Percentiles rank a stretch among this genome's conserved stretches.
phyloP scores from a whole-genome alignment of 2,888 invertebrate species.

The Hofmannophila pseudospretella region DNA sequence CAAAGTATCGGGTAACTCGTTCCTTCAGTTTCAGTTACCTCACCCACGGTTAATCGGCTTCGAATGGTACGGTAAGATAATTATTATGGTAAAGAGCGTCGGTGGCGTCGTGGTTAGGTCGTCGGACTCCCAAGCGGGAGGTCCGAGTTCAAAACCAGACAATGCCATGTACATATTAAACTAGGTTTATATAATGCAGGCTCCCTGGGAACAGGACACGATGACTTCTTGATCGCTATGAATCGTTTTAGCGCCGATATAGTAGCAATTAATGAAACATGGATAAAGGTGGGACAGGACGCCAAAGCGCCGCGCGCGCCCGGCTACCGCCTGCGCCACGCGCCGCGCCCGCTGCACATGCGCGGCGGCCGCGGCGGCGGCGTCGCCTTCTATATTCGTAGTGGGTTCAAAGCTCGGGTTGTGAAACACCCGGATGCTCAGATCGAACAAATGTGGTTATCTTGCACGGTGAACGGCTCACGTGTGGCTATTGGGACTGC shows the following conservation, averaged over 20 bases:
- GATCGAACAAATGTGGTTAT: not conserved
- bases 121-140: too few relatives aligned
- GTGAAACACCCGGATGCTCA: not conserved
- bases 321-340: constrained; percentile 1
- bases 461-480: not conserved
- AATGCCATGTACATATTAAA: constrained; percentile 2
- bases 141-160: too few relatives aligned
- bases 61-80: too few relatives aligned
- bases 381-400: not conserved
- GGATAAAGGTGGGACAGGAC: not conserved
- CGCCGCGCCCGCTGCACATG: constrained; percentile 1
- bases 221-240: constrained; percentile 8
- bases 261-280: constrained; percentile 3
- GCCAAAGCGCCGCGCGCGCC: not conserved
- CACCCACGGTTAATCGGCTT: too few relatives aligned
- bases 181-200: constrained; percentile 6
- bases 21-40: not conserved
- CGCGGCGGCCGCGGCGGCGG: constrained; percentile 2
- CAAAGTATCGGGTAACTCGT: constrained; percentile 3
- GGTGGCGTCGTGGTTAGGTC: too few relatives aligned
- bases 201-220: constrained; percentile 3
- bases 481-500: not conserved
- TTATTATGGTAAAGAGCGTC: too few relatives aligned
- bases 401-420: not conserved
- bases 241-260: constrained; percentile 3